Base-by-base conservation (phyloP, 2,888 invertebrate genomes). In the Ormyrus thymus region DNA sequence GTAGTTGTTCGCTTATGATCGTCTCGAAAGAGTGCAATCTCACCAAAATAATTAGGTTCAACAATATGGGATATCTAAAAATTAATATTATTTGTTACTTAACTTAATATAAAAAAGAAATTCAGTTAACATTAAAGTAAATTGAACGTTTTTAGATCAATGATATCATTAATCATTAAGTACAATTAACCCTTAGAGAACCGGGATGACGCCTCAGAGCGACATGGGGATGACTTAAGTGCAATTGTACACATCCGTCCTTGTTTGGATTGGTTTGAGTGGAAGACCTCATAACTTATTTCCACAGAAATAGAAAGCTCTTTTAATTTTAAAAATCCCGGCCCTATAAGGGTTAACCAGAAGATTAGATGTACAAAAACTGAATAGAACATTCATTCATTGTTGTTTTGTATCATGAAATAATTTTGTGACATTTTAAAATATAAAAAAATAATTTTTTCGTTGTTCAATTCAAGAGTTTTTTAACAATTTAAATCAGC, bases 1-100 rank as follows among this genome's bases (percentile, higher is more conserved):
- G 92, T 92, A 6, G 92, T 92, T 2, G 91, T 86, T 64, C 93
- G 89, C 80, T 91, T 91, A 51, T 90, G 89, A 79, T 92, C 91
- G 56, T 91, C 90, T 87, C 91, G 89, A 51, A 92, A 87, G 58
- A 92, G 82, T 10, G 90, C 90, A 59, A 90, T 87, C 85, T 92
- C 92, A 0, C 92, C 92, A 83, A 92, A 92, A 83, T 91, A 89
- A 48, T 90, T 92, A 0, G 93, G 93, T 81, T 93, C 93, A 84
- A 92, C 91, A 55, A 93, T 86, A 83, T 92, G 92, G 81, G 91
- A 91, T 75, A 92, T 87, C 91, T 91, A 71, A 1, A 65, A 73
- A 62, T 56, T 53, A 29, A 11, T 8, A 6, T 62, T 46, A 10
- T 8, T 61, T 61, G 45, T 61, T 6, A 45, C 45, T 61, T 3